Conservation (phyloP, 1,140 invertebrate species). For the Megalonaias nervosa region DNA sequence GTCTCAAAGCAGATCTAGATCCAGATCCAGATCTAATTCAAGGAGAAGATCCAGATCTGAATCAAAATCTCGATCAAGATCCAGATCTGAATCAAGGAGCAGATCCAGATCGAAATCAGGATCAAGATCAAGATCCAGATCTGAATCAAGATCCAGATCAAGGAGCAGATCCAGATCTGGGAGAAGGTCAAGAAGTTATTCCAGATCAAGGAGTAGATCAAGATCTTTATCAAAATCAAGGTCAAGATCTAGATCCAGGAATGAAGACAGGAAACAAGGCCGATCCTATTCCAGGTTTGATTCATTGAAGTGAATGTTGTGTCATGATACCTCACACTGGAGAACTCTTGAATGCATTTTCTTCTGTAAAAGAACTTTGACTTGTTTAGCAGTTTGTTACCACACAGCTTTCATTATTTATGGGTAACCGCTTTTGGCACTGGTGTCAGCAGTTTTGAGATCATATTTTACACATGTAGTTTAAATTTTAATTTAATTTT, state of each 20-base stretch:
- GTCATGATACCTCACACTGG: too few relatives aligned
- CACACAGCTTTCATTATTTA: too few relatives aligned
- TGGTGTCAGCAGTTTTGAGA: too few relatives aligned
- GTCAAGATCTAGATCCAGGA: slow-evolving; percentile 7
- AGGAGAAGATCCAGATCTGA: slow-evolving; percentile 32
- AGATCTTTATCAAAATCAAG: slow-evolving; percentile 12
- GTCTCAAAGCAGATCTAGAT: slow-evolving; percentile 2
- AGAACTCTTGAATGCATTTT: too few relatives aligned
- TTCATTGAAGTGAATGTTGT: too few relatives aligned
- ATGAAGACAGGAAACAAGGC: too few relatives aligned
- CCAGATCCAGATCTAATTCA: slow-evolving; percentile 11
- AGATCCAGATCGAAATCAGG: neutral
- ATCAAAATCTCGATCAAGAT: slow-evolving; percentile 9
- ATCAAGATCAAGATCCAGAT: neutral
- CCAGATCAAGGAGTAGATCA: neutral
- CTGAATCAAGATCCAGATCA: slow-evolving; percentile 1
- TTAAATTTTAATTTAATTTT: too few relatives aligned
- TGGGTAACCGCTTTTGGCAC: too few relatives aligned
- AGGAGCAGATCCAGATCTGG: neutral
- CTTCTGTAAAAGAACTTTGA: too few relatives aligned
- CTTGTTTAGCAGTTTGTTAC: too few relatives aligned
- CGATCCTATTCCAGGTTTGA: too few relatives aligned
- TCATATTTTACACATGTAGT: too few relatives aligned
- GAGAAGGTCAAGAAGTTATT: neutral
- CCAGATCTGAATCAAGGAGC: neutral